phyloP scores from a whole-genome alignment of 2,888 invertebrate genomes.

The Coenonympha glycerion region DNA sequence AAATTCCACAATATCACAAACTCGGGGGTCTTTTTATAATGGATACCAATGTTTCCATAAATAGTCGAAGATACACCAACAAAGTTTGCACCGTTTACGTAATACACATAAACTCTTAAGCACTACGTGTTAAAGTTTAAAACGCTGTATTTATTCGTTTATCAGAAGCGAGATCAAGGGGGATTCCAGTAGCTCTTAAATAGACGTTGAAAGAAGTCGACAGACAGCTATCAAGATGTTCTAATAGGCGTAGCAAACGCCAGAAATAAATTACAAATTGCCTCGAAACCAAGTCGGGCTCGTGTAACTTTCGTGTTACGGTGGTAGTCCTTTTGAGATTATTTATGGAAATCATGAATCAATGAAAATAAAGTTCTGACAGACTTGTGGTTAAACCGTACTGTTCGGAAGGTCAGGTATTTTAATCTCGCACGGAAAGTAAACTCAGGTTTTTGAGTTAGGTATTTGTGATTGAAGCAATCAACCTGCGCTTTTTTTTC shows the following conservation, averaged over 20 bases:
- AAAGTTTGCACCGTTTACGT: slow-evolving; percentile 28
- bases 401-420: not conserved
- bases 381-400: not conserved
- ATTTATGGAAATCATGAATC: slow-evolving; percentile 16
- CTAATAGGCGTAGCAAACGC: slow-evolving; percentile 70
- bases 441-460: too few species aligned
- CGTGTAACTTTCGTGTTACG: slow-evolving; percentile 24
- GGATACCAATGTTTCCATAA: slow-evolving; percentile 50
- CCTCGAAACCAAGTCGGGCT: slow-evolving; percentile 22
- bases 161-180: slow-evolving; percentile 17
- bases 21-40: slow-evolving; percentile 38
- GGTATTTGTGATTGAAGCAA: too few species aligned
- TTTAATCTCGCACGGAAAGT: too few species aligned
- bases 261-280: slow-evolving; percentile 72
- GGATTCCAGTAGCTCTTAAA: slow-evolving; percentile 63
- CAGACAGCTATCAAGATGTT: slow-evolving; percentile 70
- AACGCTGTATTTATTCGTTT: slow-evolving; percentile 28
- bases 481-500: too few species aligned
- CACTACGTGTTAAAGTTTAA: slow-evolving; percentile 33
- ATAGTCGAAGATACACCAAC: slow-evolving; percentile 49
- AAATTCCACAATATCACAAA: not conserved
- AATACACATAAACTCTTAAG: slow-evolving; percentile 28
- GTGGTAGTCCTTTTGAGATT: slow-evolving; percentile 20
- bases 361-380: not conserved
- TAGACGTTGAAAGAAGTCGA: slow-evolving; percentile 73